phyloP scores from a whole-genome alignment of 2,113 vertebrate genomes.

The Stomatorhinus ivindoensis region DNA sequence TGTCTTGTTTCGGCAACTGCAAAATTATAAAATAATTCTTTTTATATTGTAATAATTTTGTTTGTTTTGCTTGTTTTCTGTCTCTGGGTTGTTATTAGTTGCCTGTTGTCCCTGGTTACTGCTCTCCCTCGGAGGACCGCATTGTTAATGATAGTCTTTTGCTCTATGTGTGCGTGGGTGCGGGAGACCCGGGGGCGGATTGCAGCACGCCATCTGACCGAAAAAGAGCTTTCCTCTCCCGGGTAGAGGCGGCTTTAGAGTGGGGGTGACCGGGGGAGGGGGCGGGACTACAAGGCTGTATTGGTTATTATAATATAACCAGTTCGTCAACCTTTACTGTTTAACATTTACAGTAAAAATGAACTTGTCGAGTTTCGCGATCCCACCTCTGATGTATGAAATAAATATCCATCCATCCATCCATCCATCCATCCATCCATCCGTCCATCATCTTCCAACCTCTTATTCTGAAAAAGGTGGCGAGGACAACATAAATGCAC shows the following conservation, averaged over 20 bases:
- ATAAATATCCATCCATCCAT: neutral
- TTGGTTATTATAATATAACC: neutral
- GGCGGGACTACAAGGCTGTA: slow-evolving; percentile 46
- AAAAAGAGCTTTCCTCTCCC: slow-evolving; percentile 74
- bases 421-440: neutral
- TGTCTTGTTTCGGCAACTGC: neutral
- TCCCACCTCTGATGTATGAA: neutral
- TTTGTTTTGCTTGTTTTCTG: slow-evolving; percentile 30
- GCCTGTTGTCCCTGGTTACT: slow-evolving; percentile 53
- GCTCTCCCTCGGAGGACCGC: slow-evolving; percentile 59
- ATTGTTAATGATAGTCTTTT: slow-evolving; percentile 67
- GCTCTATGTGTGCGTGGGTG: slow-evolving; percentile 70
- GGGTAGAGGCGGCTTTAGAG: slow-evolving; percentile 60
- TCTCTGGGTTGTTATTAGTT: slow-evolving; percentile 41
- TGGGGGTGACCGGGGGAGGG: slow-evolving; percentile 47
- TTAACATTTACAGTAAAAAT: neutral
- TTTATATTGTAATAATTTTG: neutral
- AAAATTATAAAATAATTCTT: neutral
- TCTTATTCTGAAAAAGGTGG: neutral
- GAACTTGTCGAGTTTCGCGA: neutral
- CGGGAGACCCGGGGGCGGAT: slow-evolving; percentile 71
- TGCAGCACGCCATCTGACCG: slow-evolving; percentile 75
- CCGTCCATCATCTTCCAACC: neutral
- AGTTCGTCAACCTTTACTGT: neutral
- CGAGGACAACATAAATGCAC: neutral